A percentile compares a stretch with the other conserved stretches of the same genome.
Conservation (phyloP, 92 coral and sea anemone genomes). For the Siderastrea siderea region DNA sequence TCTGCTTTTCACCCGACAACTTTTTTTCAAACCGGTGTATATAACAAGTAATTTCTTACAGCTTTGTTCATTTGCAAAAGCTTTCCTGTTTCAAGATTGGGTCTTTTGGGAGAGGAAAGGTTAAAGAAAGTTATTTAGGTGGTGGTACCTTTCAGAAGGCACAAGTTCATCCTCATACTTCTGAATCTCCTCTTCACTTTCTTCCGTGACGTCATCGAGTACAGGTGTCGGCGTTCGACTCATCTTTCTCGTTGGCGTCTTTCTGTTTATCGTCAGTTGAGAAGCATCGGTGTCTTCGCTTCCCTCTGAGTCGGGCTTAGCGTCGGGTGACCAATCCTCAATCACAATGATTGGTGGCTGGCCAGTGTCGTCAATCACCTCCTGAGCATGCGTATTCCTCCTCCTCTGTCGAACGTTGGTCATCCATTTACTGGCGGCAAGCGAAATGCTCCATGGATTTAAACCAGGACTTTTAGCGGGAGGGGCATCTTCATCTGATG, state of each 20-base stretch:
- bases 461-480: conserved; percentile 4
- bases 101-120: too few relatives aligned
- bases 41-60: too few relatives aligned
- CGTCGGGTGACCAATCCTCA: conserved; percentile 80
- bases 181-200: conserved; percentile 79
- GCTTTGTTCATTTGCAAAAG: too few relatives aligned
- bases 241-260: conserved; percentile 16
- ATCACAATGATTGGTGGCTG: conserved; percentile 93
- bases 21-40: too few relatives aligned
- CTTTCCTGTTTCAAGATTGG: too few relatives aligned
- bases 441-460: conserved; percentile 84
- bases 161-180: conserved; percentile 79
- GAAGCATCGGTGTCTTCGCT: conserved; percentile 29
- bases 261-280: neutral
- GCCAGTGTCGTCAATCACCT: conserved; percentile 32
- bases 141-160: conserved; percentile 40
- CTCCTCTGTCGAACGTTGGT: conserved; percentile 54
- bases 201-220: conserved; percentile 81
- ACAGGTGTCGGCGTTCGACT: conserved; percentile 78
- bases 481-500: conserved; percentile 37
- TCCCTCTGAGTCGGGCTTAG: conserved; percentile 3
- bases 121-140: neutral
- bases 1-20: neutral
- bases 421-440: conserved; percentile 86
- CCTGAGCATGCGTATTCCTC: conserved; percentile 8